Conservation (phyloP, 2,797 vertebrate species). For the Micromesistius poutassou region DNA sequence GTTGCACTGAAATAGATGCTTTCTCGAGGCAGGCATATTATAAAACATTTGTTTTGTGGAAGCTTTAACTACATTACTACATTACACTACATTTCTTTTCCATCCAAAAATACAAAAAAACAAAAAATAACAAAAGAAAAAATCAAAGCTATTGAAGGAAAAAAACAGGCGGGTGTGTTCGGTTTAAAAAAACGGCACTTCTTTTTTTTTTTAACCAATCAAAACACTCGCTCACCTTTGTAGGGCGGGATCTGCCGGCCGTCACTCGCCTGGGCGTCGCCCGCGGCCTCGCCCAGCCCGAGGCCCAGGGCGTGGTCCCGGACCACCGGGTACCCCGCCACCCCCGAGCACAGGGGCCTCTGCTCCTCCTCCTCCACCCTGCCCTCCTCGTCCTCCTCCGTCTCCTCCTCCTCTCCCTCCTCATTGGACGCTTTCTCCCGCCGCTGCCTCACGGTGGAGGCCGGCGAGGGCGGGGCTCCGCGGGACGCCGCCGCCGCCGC, state of each 20-base stretch:
- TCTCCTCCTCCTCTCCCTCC: conserved; percentile 35
- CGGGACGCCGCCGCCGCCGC: conserved; percentile 47
- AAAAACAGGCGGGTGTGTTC: not conserved
- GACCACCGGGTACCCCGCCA: conserved; percentile 78
- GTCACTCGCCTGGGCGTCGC: conserved; percentile 66
- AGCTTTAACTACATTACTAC: too few relatives aligned
- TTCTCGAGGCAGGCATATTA: not conserved
- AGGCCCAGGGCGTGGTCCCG: conserved; percentile 73
- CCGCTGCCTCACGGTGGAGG: conserved; percentile 38
- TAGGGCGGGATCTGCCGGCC: conserved; percentile 68
- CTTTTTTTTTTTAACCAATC: not conserved
- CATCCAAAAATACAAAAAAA: not conserved
- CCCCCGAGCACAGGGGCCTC: conserved; percentile 82
- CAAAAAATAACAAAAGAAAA: not conserved
- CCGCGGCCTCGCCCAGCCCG: conserved; percentile 67
- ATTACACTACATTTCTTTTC: not conserved
- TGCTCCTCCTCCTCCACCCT: conserved; percentile 83
- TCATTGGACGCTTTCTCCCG: conserved; percentile 49
- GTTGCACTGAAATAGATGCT: conserved; percentile 5
- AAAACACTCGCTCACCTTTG: conserved; percentile 72
- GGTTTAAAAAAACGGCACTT: not conserved
- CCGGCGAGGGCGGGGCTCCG: conserved; percentile 56
- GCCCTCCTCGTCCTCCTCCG: conserved; percentile 53
- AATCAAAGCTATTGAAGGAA: not conserved
- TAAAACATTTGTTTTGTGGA: not conserved